Base-by-base conservation (phyloP, 2,113 vertebrate species). In the Perca schrenkii region DNA sequence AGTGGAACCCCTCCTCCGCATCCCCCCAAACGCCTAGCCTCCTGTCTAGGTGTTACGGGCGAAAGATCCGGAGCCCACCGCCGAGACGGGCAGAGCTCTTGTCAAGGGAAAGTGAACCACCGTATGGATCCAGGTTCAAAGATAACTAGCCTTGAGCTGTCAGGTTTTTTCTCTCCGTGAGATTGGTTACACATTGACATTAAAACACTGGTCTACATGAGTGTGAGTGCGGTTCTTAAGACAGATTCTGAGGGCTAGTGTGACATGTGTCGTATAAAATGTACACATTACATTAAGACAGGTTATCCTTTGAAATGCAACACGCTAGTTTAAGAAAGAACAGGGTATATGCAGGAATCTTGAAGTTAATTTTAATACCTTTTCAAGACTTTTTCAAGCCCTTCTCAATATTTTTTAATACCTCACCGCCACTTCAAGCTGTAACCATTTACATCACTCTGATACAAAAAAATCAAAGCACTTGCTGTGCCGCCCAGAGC, bases 81-180 rank as follows among this genome's bases (percentile, higher is more conserved):
- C 31, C 0, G 17, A 63, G 52, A 57, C 3, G 12, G 61, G 85
- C 64, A 63, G 57, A 72, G 22, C 17, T 72, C 72, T 65, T 66
- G 78, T 86, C 63, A 70, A 28, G 7, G 34, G 46, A 67, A 73
- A 74, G 54, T 4, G n/a, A 72, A 52, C 54, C 50, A 3, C 84
- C 76, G 66, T 80, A 77, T 88, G 80, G 77, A 80, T 78, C 57
- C 21, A 13, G 25, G 68, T 88, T 88, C 76, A 89, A 72, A 84
- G 66, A 84, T 77, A 75, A 58, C 76, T 74, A 62, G 65, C 80
- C 79, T 67, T 58, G 85, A 88, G 88, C 88, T 88, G 84, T 86
- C 83, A 80, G 56, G 52, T 56, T 58, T 66, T 62, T 40, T 46
- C 50, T 28, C 31, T 61, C 15, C 22, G 11, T 8, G 31, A 62